Evolutionary conservation across 2,797 vertebrate species (phyloP).

Genomic region (Rhinoraja longicauda): DNA sequence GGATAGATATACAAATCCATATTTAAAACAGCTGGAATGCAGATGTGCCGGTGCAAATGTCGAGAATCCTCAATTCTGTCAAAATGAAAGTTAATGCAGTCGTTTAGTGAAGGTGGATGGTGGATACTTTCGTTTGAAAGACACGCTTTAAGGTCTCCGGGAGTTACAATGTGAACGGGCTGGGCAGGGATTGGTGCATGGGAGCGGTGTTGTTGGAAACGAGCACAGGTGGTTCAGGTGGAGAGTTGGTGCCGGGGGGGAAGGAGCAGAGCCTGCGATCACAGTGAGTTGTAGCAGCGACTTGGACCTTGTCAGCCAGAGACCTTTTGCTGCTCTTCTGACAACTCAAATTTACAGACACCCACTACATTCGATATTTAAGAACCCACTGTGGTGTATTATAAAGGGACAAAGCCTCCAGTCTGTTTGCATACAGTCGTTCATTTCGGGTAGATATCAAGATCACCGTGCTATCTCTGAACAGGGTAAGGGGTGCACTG

Average conservation of each 20-base stretch:
- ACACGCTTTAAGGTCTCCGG: background rate
- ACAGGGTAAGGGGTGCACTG: too few species aligned
- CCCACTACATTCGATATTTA: background rate
- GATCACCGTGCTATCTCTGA: too few species aligned
- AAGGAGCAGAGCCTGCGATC: background rate
- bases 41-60: background rate
- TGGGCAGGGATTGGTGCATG: background rate
- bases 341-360: background rate
- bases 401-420: too few species aligned
- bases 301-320: background rate
- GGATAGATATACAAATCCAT: background rate
- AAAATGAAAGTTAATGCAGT: background rate
- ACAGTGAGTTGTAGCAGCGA: background rate
- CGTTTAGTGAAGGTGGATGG: background rate
- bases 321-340: background rate
- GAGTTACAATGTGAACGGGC: too few species aligned
- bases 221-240: background rate
- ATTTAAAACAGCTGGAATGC: too few species aligned
- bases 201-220: conserved; percentile 14
- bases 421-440: too few species aligned
- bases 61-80: background rate
- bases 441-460: too few species aligned
- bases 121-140: background rate
- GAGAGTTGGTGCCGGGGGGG: too few species aligned
- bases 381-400: too few species aligned